Percentiles rank a stretch among this genome's conserved stretches.
phyloP scores from a whole-genome alignment of 2,797 vertebrate genomes.

The Centroberyx gerrardi region DNA sequence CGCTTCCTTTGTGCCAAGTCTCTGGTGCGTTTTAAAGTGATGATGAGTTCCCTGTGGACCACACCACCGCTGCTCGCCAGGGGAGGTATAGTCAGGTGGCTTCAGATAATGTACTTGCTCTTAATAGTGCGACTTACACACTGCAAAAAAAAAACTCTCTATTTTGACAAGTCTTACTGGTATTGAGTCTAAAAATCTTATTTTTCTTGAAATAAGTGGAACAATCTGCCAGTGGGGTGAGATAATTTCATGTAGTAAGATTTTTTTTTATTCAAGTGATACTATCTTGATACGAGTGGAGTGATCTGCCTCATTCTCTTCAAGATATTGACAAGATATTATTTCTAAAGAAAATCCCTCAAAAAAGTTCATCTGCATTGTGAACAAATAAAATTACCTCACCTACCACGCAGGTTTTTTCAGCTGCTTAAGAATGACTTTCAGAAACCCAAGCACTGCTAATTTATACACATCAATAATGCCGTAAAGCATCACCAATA shows the following conservation, averaged over 20 bases:
- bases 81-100: conserved; percentile 65
- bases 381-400: background rate
- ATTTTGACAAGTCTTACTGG: background rate
- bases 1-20: conserved; percentile 78
- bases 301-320: background rate
- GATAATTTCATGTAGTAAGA: background rate
- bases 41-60: conserved; percentile 78
- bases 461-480: conserved; percentile 29
- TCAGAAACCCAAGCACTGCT: background rate
- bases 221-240: background rate
- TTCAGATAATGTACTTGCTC: conserved; percentile 20
- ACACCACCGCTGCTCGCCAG: conserved; percentile 67
- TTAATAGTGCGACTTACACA: background rate
- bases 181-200: background rate
- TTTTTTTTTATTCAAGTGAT: no score
- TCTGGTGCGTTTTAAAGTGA: conserved; percentile 80
- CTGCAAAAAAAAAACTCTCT: no score
- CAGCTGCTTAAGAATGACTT: no score
- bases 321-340: background rate
- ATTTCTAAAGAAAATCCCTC: background rate
- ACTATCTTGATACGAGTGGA: background rate
- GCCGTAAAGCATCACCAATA: background rate
- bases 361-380: conserved; percentile 11
- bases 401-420: no score
- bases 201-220: background rate